Evolutionary conservation across 1,140 invertebrate species (phyloP).

Genomic region (Bombus affinis): DNA sequence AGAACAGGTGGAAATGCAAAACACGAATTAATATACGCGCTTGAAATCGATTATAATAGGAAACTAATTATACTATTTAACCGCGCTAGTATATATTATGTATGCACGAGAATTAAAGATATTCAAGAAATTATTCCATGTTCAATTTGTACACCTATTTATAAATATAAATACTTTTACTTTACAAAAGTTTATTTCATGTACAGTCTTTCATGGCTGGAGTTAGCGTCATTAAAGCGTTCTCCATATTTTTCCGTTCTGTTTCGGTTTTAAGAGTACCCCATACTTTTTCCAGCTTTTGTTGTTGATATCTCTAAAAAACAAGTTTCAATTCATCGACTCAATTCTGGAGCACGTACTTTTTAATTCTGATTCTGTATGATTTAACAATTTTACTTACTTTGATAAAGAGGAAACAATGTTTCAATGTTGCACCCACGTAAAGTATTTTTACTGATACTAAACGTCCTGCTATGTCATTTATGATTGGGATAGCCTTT

Average conservation of each 20-base stretch:
- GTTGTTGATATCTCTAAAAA: constrained; percentile 85
- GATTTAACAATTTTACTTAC: constrained; percentile 64
- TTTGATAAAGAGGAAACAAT: constrained; percentile 88
- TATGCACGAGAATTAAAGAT: background rate
- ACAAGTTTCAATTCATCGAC: background rate
- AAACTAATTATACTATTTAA: background rate
- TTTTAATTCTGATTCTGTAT: background rate
- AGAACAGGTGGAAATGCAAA: background rate
- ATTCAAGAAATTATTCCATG: background rate
- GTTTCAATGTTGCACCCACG: constrained; percentile 89
- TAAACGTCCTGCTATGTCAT: constrained; percentile 84
- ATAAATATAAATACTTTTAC: background rate
- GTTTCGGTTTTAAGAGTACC: constrained; percentile 81
- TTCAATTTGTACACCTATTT: background rate
- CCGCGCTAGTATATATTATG: background rate
- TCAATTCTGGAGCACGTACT: background rate
- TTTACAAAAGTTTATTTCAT: constrained; percentile 53
- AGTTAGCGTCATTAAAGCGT: constrained; percentile 77
- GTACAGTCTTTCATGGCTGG: constrained; percentile 75
- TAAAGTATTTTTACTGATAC: constrained; percentile 87
- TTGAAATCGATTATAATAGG: background rate
- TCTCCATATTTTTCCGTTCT: constrained; percentile 76
- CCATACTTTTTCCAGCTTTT: constrained; percentile 84
- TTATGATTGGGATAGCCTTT: constrained; percentile 86
- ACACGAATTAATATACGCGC: background rate